These are phyloP conservation scores for Hemichromis elongatus DNA, from an alignment of 2,113 vertebrate genomes.

Conservation along the genomic window DNA sequence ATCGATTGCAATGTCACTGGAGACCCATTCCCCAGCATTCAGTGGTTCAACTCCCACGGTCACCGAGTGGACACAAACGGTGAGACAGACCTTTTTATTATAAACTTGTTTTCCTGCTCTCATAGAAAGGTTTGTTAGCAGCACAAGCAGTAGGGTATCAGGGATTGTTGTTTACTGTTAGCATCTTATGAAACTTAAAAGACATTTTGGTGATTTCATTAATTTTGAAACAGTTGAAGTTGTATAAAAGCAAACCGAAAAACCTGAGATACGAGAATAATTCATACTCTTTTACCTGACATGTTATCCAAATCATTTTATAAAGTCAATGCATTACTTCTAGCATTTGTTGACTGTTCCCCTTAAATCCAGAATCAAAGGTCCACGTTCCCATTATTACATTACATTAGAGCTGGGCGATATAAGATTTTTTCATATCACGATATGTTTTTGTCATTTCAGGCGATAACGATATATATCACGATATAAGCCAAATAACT, in stretches of 20 bases:
- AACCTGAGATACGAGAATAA: too few relatives aligned
- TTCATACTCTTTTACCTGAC: too few relatives aligned
- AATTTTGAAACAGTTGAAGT: too few relatives aligned
- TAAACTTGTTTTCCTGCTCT: constrained; percentile 2
- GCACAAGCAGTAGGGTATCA: neutral
- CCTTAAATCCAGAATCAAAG: neutral
- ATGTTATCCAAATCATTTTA: neutral
- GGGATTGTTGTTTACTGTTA: neutral
- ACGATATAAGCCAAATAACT: too few relatives aligned
- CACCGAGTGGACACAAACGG: constrained; percentile 72
- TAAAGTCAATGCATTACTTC: neutral
- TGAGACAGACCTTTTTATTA: constrained; percentile 29
- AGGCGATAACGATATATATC: too few relatives aligned
- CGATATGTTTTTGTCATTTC: too few relatives aligned
- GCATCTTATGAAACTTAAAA: neutral
- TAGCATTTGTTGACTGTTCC: neutral
- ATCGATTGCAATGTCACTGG: constrained; percentile 91
- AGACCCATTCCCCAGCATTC: constrained; percentile 80
- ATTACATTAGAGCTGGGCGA: too few relatives aligned
- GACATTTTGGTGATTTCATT: neutral
- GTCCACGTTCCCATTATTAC: neutral
- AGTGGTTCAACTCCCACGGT: constrained; percentile 93
- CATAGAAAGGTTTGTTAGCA: neutral
- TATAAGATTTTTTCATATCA: too few relatives aligned
- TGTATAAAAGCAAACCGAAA: neutral